Conservation (phyloP, 1,140 invertebrate genomes). For the Drosophila watanabei region DNA sequence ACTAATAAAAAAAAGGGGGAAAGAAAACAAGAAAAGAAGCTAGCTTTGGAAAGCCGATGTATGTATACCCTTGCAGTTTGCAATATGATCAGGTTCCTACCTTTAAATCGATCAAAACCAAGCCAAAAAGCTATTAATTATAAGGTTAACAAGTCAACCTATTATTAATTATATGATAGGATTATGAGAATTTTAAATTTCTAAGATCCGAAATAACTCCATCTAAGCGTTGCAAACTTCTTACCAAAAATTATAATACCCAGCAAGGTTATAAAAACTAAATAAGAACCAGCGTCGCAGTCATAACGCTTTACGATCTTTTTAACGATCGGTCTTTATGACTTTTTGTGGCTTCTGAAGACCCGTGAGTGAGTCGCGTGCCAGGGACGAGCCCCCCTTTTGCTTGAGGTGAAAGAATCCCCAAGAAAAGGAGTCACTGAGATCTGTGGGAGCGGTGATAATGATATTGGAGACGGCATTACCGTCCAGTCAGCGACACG, state of each 20-base stretch:
- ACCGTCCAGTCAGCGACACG: conserved; percentile 36
- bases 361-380: conserved; percentile 28
- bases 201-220: neutral
- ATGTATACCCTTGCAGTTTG: neutral
- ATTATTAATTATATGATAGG: too few species aligned
- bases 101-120: too few species aligned
- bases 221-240: too few species aligned
- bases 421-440: conserved; percentile 21
- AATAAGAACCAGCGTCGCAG: neutral
- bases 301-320: conserved; percentile 41
- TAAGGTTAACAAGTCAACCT: too few species aligned
- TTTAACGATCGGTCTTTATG: conserved; percentile 43
- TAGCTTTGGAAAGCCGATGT: neutral
- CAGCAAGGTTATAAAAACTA: neutral
- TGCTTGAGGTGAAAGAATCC: neutral
- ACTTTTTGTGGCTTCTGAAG: neutral
- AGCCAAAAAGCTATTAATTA: too few species aligned
- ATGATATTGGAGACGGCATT: neutral
- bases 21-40: neutral
- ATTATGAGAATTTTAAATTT: too few species aligned
- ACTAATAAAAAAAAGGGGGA: neutral
- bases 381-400: conserved; percentile 31
- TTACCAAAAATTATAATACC: neutral
- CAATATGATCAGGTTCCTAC: neutral
- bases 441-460: neutral